Evolutionary conservation across 2,888 invertebrate species (phyloP).

Genomic region (Agonopterix heracliana): DNA sequence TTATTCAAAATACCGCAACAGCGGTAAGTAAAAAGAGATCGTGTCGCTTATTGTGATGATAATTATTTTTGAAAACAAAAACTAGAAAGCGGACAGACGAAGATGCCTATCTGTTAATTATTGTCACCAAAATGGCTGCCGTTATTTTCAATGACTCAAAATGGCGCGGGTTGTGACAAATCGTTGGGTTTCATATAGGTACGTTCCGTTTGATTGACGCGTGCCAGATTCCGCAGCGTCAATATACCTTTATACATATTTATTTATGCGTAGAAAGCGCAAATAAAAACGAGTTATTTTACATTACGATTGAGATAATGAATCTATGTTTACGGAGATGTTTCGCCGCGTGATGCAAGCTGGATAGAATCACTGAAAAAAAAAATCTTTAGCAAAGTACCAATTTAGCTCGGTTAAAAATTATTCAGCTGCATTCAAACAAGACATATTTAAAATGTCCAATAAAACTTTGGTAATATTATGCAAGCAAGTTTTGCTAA

Average conservation of each 20-base stretch:
- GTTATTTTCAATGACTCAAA: slow-evolving; percentile 63
- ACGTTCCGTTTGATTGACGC: slow-evolving; percentile 72
- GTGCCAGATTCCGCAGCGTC: slow-evolving; percentile 63
- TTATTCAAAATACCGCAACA: slow-evolving; percentile 73
- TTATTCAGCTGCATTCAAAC: too few relatives aligned
- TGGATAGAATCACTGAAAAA: too few relatives aligned
- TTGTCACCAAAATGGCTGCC: slow-evolving; percentile 71
- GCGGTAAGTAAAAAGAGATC: slow-evolving; percentile 71
- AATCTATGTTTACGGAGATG: slow-evolving; percentile 50
- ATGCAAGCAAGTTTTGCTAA: too few relatives aligned
- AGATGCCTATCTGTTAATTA: slow-evolving; percentile 74
- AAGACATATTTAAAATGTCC: too few relatives aligned
- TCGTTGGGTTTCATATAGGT: slow-evolving; percentile 53
- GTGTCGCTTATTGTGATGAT: slow-evolving; percentile 71
- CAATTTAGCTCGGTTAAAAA: too few relatives aligned
- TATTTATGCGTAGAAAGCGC: slow-evolving; percentile 72
- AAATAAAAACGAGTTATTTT: slow-evolving; percentile 67
- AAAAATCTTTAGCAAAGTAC: too few relatives aligned
- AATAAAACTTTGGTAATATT: too few relatives aligned
- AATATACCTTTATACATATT: slow-evolving; percentile 67
- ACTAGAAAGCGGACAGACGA: slow-evolving; percentile 68
- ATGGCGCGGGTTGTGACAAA: slow-evolving; percentile 72
- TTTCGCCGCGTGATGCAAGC: slow-evolving; percentile 34
- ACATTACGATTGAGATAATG: slow-evolving; percentile 61
- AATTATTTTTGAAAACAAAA: slow-evolving; percentile 74